A percentile compares a stretch with the other conserved stretches of the same genome.
phyloP scores from a whole-genome alignment of 2,113 vertebrate genomes.

The Indri indri region DNA sequence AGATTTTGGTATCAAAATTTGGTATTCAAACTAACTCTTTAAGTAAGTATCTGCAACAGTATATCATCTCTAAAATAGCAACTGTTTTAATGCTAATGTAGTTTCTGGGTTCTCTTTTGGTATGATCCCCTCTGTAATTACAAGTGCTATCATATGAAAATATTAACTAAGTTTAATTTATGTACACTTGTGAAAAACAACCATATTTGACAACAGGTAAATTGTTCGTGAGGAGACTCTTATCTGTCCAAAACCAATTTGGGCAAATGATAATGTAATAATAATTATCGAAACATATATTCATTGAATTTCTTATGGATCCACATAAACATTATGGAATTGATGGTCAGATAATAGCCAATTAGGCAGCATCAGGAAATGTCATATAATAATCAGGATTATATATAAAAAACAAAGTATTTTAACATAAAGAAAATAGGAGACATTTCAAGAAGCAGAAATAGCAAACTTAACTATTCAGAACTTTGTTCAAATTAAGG shows the following conservation, averaged over 20 bases:
- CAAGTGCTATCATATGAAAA: neutral
- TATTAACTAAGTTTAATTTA: neutral
- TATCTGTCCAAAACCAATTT: neutral
- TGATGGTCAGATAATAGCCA: neutral
- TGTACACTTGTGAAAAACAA: neutral
- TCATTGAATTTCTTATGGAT: neutral
- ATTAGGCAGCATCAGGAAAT: neutral
- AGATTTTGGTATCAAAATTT: neutral
- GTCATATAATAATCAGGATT: neutral
- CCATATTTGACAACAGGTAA: neutral
- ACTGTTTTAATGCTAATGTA: neutral
- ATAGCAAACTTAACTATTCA: neutral
- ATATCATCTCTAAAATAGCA: neutral
- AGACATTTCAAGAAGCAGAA: constrained; percentile 15
- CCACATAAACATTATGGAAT: neutral
- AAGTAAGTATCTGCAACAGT: neutral
- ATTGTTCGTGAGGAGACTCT: neutral
- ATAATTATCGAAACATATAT: neutral
- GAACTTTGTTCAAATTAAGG: neutral
- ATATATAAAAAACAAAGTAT: neutral
- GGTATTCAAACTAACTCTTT: neutral
- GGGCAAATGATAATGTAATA: neutral
- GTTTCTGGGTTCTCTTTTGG: neutral
- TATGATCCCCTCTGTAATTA: neutral
- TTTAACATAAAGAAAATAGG: neutral